Evolutionary conservation across 1,140 invertebrate species (phyloP), one percentile per base, ranked within the genome.

Genomic region (Conus betulinus): DNA sequence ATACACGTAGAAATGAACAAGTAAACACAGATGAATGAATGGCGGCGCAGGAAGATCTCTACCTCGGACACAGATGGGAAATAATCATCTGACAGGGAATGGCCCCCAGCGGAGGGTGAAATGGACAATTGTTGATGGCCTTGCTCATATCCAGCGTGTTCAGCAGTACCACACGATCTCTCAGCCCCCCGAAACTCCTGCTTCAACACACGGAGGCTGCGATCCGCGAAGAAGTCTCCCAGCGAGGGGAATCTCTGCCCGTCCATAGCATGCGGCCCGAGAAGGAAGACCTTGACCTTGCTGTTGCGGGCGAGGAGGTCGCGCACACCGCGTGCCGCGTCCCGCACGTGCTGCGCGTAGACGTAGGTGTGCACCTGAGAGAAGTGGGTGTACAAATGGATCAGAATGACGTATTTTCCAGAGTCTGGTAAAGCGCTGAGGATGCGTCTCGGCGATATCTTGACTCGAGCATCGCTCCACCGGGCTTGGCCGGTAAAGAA

Each of bases 91-190:
- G 39, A 8, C 27, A 13, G 15, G 27, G 15, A 3, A 87, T 71
- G 13, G 55, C 71, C 5, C 78, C 11, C 8, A 78, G 11, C 3
- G 39, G 3, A 15, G 85, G 85, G 74, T 87, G 85, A n/a, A 76
- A 55, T 3, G 27, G 4, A 20, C 27, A 25, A 20, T 87, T 87
- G 3, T 74, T 71, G n/a, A 52, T 87, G 51, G 85, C 85, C 15
- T 53, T 11, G 17, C 27, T 87, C 85, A 87, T 87, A 15, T 87
- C 85, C 85, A 63, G 74, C 10, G 53, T 10, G 52, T 87, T 78
- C 11, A 87, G 52, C 23, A 76, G 78, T 0, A 74, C 5, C 11
- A 87, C 85, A 7, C 17, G 74, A 17, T 87, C 39, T 55, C 55
- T 23, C 39, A 87, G 74, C n/a, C 15, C 52, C 67, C 4, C 53